Conservation (phyloP, 2,888 invertebrate species). For the Epistrophe eligans region DNA sequence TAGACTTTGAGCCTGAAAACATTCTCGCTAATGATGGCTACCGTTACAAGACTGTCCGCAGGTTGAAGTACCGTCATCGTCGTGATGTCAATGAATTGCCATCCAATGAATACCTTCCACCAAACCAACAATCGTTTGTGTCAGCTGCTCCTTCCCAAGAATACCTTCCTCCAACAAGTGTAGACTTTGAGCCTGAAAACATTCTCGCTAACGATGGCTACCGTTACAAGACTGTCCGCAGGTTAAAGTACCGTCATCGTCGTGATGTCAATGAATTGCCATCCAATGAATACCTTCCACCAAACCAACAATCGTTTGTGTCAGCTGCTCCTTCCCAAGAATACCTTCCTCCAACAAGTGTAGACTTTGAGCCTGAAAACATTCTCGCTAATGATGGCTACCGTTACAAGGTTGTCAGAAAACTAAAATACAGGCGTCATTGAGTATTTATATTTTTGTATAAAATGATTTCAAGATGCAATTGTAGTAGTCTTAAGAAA, state of each 20-base stretch:
- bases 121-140: conserved; percentile 60
- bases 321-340: conserved; percentile 21
- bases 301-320: conserved; percentile 17
- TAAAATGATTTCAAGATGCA: neutral
- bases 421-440: conserved; percentile 33
- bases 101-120: conserved; percentile 79
- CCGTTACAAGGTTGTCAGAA: conserved; percentile 11
- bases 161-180: conserved; percentile 63
- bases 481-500: neutral
- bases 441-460: neutral
- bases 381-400: conserved; percentile 15
- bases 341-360: conserved; percentile 17
- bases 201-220: conserved; percentile 55
- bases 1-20: conserved; percentile 54
- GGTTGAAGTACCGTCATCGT: conserved; percentile 77
- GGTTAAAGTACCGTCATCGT: conserved; percentile 73
- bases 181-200: conserved; percentile 55
- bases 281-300: conserved; percentile 78
- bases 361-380: conserved; percentile 1
- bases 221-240: conserved; percentile 51
- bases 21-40: conserved; percentile 58
- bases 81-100: conserved; percentile 81
- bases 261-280: conserved; percentile 76
- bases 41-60: conserved; percentile 50
- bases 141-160: conserved; percentile 78